phyloP scores from a whole-genome alignment of 2,797 vertebrate species.

The Enteromius argenteus region DNA sequence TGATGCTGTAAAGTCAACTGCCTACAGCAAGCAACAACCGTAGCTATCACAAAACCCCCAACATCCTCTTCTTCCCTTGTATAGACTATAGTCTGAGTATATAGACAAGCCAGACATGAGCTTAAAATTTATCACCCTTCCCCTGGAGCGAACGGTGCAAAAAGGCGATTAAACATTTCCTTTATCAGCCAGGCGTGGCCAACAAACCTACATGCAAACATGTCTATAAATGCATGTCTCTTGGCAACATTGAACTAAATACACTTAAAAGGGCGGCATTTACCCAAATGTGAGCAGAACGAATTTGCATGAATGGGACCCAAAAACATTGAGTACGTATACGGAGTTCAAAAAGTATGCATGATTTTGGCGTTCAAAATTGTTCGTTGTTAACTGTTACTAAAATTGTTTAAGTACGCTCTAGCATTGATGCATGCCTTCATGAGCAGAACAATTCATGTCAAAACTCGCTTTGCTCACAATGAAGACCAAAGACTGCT shows the following conservation, averaged over 20 bases:
- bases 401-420: background rate
- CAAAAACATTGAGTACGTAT: too few relatives aligned
- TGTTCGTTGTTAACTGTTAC: background rate
- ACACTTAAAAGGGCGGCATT: background rate
- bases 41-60: slow-evolving; percentile 16
- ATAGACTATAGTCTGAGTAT: slow-evolving; percentile 39
- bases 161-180: slow-evolving; percentile 57
- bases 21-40: slow-evolving; percentile 39
- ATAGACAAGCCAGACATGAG: slow-evolving; percentile 45
- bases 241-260: background rate
- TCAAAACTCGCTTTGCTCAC: background rate
- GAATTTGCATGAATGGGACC: background rate
- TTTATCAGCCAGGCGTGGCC: slow-evolving; percentile 60
- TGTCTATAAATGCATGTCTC: slow-evolving; percentile 9
- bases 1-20: slow-evolving; percentile 60
- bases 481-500: background rate
- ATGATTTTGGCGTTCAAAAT: background rate
- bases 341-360: too few relatives aligned
- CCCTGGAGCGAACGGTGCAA: slow-evolving; percentile 29
- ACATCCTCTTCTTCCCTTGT: slow-evolving; percentile 22
- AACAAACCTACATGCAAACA: slow-evolving; percentile 44
- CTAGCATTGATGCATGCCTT: too few relatives aligned
- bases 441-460: background rate
- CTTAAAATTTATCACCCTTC: slow-evolving; percentile 42
- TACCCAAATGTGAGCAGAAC: background rate